Conservation (phyloP, 2,113 vertebrate genomes). For the Amblyornis subalaris region DNA sequence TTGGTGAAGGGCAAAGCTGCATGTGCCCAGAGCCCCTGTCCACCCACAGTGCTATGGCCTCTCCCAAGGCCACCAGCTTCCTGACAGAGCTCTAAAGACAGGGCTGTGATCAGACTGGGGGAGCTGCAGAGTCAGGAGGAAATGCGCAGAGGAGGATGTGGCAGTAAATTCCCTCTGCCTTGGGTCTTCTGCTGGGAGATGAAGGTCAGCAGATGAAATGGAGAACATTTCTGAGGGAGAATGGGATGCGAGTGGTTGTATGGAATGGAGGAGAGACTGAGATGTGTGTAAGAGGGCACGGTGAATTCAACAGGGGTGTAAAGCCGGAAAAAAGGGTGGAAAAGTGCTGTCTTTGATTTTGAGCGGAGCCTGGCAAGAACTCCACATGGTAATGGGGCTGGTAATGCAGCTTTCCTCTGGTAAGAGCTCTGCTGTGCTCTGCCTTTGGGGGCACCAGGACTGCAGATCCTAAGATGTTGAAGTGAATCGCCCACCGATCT, state of each 20-base stretch:
- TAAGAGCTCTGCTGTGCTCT: neutral
- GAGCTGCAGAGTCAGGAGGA: neutral
- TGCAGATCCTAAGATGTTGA: neutral
- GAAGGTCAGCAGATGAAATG: neutral
- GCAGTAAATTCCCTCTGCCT: neutral
- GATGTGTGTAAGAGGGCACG: neutral
- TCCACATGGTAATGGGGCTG: neutral
- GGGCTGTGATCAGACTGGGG: neutral
- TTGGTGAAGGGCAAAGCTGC: rapidly evolving
- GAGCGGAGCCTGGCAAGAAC: neutral
- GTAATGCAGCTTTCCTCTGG: neutral
- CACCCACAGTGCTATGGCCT: neutral
- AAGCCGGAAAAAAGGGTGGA: neutral
- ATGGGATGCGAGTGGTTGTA: neutral
- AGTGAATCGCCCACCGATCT: neutral
- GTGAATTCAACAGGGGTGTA: neutral
- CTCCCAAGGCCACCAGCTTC: no score
- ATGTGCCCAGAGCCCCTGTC: neutral
- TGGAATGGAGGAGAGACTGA: neutral
- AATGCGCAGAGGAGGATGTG: neutral
- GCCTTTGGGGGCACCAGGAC: neutral
- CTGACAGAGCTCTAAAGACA: neutral
- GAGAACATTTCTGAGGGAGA: neutral
- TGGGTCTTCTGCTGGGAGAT: neutral
- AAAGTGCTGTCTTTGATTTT: neutral